phyloP scores from a whole-genome alignment of 1,140 invertebrate species.

The Reticulitermes speratus region DNA sequence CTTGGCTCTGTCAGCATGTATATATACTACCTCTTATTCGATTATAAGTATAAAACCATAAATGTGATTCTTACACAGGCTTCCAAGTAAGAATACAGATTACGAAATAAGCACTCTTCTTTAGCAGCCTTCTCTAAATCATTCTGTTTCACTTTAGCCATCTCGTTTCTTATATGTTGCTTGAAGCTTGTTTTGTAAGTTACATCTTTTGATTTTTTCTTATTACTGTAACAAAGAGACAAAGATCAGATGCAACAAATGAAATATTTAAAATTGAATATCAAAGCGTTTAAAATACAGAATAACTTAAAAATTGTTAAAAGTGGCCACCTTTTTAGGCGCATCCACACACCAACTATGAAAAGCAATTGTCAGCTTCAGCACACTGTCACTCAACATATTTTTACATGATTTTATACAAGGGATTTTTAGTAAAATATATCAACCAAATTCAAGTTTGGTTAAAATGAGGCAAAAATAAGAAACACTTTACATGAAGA shows the following conservation, averaged over 20 bases:
- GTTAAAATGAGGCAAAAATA: too few species aligned
- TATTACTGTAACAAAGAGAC: neutral
- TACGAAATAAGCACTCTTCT: slow-evolving; percentile 49
- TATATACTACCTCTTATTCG: neutral
- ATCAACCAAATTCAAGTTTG: too few species aligned
- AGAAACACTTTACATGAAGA: too few species aligned
- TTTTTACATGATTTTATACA: too few species aligned
- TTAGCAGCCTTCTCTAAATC: slow-evolving; percentile 46
- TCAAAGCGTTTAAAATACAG: neutral
- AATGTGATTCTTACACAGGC: slow-evolving; percentile 49
- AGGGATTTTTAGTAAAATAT: too few species aligned
- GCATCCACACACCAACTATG: neutral
- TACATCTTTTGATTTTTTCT: neutral
- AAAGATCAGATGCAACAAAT: neutral
- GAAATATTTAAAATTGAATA: neutral
- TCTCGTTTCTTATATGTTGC: slow-evolving; percentile 39
- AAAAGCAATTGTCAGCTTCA: too few species aligned
- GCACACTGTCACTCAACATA: too few species aligned
- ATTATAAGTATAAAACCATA: neutral
- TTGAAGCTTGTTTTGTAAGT: slow-evolving; percentile 48
- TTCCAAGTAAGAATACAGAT: slow-evolving; percentile 55
- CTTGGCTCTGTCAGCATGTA: too few species aligned
- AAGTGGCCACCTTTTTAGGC: neutral
- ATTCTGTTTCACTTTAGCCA: slow-evolving; percentile 40
- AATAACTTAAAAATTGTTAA: neutral